Evolutionary conservation across 2,797 vertebrate genomes (phyloP), one percentile per base, ranked within the genome.

Genomic region (Pteronotus mesoamericanus): DNA sequence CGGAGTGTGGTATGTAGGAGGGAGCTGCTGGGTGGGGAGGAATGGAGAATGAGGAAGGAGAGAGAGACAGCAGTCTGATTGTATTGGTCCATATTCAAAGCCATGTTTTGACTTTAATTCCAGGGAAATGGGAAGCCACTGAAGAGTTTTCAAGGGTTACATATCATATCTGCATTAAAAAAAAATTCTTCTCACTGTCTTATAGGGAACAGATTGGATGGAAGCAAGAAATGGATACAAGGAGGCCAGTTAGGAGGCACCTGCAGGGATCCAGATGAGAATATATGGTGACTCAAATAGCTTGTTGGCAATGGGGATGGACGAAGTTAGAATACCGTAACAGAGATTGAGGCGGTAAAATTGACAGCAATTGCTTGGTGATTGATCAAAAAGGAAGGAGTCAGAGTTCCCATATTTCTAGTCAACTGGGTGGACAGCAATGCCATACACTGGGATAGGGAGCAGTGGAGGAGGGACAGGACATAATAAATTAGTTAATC

Each of bases 401-500:
- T 82, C 34, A 85, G n/a, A 88, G 46, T 57, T 94, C 15, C 46
- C 26, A 94, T 68, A 93, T 88, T 85, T 94, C 55, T 75, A 91
- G 42, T 61, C 55, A 59, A 37, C 66, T 89, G 37, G 12, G 55
- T 74, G n/a, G 19, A 37, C 24, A 26, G 55, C 8, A 80, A 72
- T 90, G 32, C 18, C 8, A 68, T 37, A 22, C 5, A 26, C 18
- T 66, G 18, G 9, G 32, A 85, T 53, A 68, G 26, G 15, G 10
- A 83, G 0, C 29, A 64, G 6, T 79, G 21, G 18, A 74, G 19
- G 26, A 86, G 19, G 26, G 14, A 3, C 34, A 90, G 34, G 22
- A 29, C 55, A 16, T 64, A 93, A 92, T 26, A 57, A 94, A 83
- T 79, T 19, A 82, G 32, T 42, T 79, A 46, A 44, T 26, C 55